Percentiles rank a stretch among this genome's conserved stretches.
Evolutionary conservation across 2,888 invertebrate species (phyloP).

Genomic region (Eupelmus urozonus): DNA sequence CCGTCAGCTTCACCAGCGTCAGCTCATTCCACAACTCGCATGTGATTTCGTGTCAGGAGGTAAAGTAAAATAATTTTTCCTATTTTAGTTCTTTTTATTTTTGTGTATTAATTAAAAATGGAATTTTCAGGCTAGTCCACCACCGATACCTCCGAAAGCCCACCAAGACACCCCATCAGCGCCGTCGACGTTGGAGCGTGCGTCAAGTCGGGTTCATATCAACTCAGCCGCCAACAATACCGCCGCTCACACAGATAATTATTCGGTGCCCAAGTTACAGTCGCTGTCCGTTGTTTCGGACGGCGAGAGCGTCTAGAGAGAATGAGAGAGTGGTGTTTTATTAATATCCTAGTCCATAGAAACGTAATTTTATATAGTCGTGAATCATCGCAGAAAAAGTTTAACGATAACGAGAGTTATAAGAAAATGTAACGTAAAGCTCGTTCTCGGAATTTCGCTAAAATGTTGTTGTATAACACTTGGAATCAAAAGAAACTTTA

Average conservation of each 20-base stretch:
- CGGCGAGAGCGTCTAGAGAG: slow-evolving; percentile 74
- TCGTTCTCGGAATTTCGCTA: no score
- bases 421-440: no score
- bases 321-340: slow-evolving; percentile 59
- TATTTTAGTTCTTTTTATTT: no score
- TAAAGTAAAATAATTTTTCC: slow-evolving; percentile 47
- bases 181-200: slow-evolving; percentile 74
- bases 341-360: slow-evolving; percentile 61
- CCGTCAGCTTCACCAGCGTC: slow-evolving; percentile 69
- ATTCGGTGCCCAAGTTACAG: slow-evolving; percentile 74
- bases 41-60: slow-evolving; percentile 71
- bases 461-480: no score
- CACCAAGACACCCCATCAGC: slow-evolving; percentile 74
- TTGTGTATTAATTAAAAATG: no score
- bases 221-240: slow-evolving; percentile 55
- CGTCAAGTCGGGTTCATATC: slow-evolving; percentile 65
- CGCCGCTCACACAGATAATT: slow-evolving; percentile 72
- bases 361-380: slow-evolving; percentile 48
- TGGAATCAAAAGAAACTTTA: no score
- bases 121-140: slow-evolving; percentile 72
- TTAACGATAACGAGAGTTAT: no score
- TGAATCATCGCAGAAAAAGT: background rate
- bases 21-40: slow-evolving; percentile 72
- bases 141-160: slow-evolving; percentile 76
- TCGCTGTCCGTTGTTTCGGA: slow-evolving; percentile 74